Conservation (phyloP, 2,113 vertebrate genomes). For the Embiotoca jacksoni region DNA sequence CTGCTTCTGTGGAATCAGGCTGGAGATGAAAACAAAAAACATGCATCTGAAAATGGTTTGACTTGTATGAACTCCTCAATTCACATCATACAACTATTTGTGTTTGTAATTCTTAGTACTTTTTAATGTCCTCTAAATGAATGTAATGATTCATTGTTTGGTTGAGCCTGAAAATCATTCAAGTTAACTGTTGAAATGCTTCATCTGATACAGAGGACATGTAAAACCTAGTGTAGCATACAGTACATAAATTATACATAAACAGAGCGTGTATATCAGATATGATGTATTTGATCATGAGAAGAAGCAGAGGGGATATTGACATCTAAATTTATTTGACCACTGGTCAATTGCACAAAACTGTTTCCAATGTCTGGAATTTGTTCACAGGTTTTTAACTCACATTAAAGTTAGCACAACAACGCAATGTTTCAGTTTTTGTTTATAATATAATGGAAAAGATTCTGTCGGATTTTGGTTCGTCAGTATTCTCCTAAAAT, state of each 20-base stretch:
- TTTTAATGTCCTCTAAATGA: too few relatives aligned
- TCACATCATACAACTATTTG: background rate
- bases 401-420: background rate
- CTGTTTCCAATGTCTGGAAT: conserved; percentile 12
- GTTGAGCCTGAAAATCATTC: background rate
- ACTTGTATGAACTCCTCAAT: background rate
- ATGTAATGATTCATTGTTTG: background rate
- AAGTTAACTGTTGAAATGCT: background rate
- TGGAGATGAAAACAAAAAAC: conserved; percentile 68
- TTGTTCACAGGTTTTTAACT: conserved; percentile 19
- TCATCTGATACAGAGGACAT: background rate
- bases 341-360: conserved; percentile 23
- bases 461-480: background rate
- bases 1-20: conserved; percentile 88
- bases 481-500: background rate
- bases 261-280: background rate
- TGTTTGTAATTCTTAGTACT: background rate
- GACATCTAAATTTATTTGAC: conserved; percentile 52
- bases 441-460: background rate
- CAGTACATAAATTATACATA: too few relatives aligned
- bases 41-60: conserved; percentile 17
- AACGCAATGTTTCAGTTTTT: background rate
- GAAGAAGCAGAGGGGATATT: conserved; percentile 47
- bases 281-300: conserved; percentile 30
- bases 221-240: background rate